Base-by-base conservation (phyloP, 2,888 invertebrate genomes). In the Phaonia tiefii region DNA sequence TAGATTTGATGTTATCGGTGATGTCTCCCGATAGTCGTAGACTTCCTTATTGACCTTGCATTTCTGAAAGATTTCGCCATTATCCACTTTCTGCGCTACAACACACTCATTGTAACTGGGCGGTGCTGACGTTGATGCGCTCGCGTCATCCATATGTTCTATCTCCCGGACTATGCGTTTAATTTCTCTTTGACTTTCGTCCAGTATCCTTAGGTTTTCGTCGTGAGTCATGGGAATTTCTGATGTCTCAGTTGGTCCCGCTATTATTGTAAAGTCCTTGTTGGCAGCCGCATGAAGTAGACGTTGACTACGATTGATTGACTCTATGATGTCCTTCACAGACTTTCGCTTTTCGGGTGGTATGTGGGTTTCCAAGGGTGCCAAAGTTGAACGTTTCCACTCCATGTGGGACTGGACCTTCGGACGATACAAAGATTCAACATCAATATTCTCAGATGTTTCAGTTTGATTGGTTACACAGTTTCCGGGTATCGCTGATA, bases 291-390 rank as follows among this genome's bases (percentile, higher is more conserved):
- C 88, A 75, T 89, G 88, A 22, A 91, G 84, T 11, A 90, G 78
- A 66, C 86, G 85, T 83, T 91, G 91, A 82, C 88, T 90, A 49
- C 89, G 86, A 84, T 90, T 91, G 8, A 91, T 91, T 8, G 91
- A 90, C 72, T 90, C 91, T 69, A 91, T 91, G 22, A 90, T 90
- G 70, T 90, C 89, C 49, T 88, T 88, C 1, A 89, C 89, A 0
- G 90, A 90, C 73, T 87, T 88, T 25, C 85, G 84, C 81, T 89
- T 89, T 44, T 86, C 82, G 4, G 84, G 80, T 15, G 86, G 86
- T 78, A 84, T 83, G 42, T 82, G 79, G 11, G 84, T 84, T 17
- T 85, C 85, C 5, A 86, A 73, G 0, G 86, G 85, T 1, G 86
- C 86, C 31, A 86, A 66, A 5, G 85, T 84, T 22, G 86, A 86